phyloP scores from a whole-genome alignment of 2,797 vertebrate genomes.

The Syngnathus acus region DNA sequence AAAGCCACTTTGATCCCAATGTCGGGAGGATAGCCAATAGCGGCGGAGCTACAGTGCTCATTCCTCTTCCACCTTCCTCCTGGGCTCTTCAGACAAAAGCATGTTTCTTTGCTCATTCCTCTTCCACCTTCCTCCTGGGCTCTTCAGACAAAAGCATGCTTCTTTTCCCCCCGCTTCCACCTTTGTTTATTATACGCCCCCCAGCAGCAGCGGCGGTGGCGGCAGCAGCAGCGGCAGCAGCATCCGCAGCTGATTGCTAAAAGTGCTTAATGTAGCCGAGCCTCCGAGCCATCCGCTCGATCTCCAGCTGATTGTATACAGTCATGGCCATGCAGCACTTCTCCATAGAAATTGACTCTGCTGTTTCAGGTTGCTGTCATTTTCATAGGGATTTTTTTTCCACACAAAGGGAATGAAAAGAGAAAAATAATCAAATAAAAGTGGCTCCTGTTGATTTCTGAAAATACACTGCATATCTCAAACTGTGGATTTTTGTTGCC shows the following conservation, averaged over 20 bases:
- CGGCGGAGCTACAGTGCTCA: constrained; percentile 15
- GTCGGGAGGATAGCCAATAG: constrained; percentile 23
- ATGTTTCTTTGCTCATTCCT: constrained; percentile 5
- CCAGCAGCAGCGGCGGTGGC: constrained; percentile 1
- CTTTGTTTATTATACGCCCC: constrained; percentile 28
- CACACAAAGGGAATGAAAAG: background rate
- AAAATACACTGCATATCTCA: no score
- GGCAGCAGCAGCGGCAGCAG: background rate
- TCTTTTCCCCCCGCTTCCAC: background rate
- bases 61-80: constrained; percentile 16
- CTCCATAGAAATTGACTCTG: no score
- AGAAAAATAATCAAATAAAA: no score
- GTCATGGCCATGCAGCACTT: background rate
- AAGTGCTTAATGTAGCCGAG: constrained; percentile 39
- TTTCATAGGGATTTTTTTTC: background rate
- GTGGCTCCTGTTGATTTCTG: no score
- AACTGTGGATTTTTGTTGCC: no score
- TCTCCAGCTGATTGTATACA: constrained; percentile 1
- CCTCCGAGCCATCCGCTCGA: constrained; percentile 14
- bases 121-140: constrained; percentile 21
- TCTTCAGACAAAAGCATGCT: constrained; percentile 6
- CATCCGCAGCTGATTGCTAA: constrained; percentile 43
- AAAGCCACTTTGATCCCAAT: constrained; percentile 4
- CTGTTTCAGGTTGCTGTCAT: background rate
- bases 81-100: constrained; percentile 13